phyloP scores from a whole-genome alignment of 2,113 vertebrate species.

The Hepsetus odoe region DNA sequence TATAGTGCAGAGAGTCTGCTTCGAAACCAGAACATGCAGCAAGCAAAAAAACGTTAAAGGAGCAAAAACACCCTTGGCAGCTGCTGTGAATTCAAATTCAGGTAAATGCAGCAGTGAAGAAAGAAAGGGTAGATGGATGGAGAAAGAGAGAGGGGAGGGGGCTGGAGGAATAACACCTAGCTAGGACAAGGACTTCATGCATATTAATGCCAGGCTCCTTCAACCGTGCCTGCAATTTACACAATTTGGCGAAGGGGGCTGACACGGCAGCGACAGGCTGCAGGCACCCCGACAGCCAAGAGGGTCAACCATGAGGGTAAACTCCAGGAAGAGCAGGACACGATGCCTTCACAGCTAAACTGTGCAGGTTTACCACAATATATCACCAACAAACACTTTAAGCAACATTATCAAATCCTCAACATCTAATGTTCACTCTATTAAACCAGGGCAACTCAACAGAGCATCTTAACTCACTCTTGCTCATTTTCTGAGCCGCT shows the following conservation, averaged over 20 bases:
- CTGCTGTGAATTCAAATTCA: constrained; percentile 13
- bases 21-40: not conserved
- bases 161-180: not conserved
- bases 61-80: not conserved
- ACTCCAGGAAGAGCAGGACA: not conserved
- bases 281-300: not conserved
- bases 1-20: constrained; percentile 1
- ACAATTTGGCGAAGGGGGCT: not conserved
- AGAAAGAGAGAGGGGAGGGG: not conserved
- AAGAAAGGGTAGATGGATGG: not conserved
- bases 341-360: not conserved
- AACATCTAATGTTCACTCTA: too few relatives aligned
- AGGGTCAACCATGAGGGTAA: not conserved
- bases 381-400: not conserved
- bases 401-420: not conserved
- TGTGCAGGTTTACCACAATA: not conserved
- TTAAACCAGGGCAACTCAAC: too few relatives aligned
- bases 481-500: too few relatives aligned
- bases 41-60: not conserved
- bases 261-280: not conserved
- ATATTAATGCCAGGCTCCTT: not conserved
- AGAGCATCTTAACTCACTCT: too few relatives aligned
- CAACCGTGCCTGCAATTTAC: not conserved
- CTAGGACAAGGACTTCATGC: not conserved
- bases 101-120: constrained; percentile 1